Conservation (phyloP, 1,140 invertebrate genomes). For the Cherax quadricarinatus region DNA sequence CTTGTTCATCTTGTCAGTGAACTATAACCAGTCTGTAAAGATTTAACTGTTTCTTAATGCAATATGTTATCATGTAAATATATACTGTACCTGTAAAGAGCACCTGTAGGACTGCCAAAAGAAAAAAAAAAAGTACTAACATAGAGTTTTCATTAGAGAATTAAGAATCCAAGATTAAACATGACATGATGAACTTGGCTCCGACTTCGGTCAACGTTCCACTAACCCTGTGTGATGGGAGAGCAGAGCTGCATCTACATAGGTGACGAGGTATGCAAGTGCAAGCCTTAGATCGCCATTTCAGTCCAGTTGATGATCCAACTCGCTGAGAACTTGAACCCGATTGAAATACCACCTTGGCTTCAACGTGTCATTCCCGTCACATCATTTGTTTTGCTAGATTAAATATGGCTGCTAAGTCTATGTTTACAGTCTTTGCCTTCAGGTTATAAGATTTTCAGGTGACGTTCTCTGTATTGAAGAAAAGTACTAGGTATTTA, state of each 20-base stretch:
- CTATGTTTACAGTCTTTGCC: slow-evolving; percentile 70
- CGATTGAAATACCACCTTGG: slow-evolving; percentile 31
- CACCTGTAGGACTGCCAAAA: neutral
- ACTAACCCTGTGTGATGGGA: slow-evolving; percentile 71
- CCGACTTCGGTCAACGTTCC: slow-evolving; percentile 60
- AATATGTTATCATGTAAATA: neutral
- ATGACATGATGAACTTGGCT: slow-evolving; percentile 48
- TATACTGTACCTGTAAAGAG: neutral
- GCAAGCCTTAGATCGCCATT: slow-evolving; percentile 44
- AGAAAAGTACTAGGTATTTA: slow-evolving; percentile 68
- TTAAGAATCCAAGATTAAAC: neutral
- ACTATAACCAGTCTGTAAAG: neutral
- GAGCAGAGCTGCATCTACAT: slow-evolving; percentile 63
- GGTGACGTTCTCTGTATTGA: slow-evolving; percentile 71
- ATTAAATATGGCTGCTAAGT: slow-evolving; percentile 67
- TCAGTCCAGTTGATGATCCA: slow-evolving; percentile 52
- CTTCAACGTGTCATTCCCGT: slow-evolving; percentile 35
- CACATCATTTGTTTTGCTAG: slow-evolving; percentile 66
- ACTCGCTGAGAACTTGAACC: slow-evolving; percentile 28
- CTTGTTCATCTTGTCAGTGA: slow-evolving; percentile 48
- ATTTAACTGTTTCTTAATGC: neutral
- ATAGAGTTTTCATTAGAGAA: neutral
- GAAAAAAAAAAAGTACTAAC: neutral
- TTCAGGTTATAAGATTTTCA: slow-evolving; percentile 69
- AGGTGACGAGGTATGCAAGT: slow-evolving; percentile 54